These are phyloP conservation scores for Prenolepis imparis DNA, from an alignment of 2,888 invertebrate genomes.

Conservation along the genomic window DNA sequence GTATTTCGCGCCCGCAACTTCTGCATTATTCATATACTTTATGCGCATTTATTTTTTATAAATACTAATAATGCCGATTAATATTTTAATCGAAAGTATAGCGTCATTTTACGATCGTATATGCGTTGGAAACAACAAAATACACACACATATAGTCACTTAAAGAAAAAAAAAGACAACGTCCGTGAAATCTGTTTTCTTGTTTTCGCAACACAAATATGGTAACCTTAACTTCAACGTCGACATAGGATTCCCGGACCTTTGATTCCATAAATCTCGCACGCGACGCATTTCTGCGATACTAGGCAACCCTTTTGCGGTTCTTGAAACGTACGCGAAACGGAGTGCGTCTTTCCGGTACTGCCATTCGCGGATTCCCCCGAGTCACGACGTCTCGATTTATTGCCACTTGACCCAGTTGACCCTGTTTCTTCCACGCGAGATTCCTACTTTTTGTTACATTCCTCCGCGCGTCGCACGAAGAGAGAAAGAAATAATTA, in stretches of 20 bases:
- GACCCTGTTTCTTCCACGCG: constrained; percentile 17
- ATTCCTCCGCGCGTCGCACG: neutral
- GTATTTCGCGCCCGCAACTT: neutral
- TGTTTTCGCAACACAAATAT: constrained; percentile 31
- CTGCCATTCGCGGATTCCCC: constrained; percentile 34
- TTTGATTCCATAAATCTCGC: constrained; percentile 2
- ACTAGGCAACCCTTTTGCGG: constrained; percentile 28
- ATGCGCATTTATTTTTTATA: neutral
- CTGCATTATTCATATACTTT: neutral
- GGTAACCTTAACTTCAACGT: constrained; percentile 35
- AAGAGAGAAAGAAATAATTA: constrained; percentile 14
- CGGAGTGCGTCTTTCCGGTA: constrained; percentile 29
- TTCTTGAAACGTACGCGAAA: neutral
- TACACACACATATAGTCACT: neutral
- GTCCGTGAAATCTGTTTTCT: constrained; percentile 23
- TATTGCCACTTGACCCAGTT: constrained; percentile 40
- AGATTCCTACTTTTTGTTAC: constrained; percentile 21
- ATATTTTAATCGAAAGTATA: neutral
- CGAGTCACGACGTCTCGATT: constrained; percentile 36
- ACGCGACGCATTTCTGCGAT: constrained; percentile 16
- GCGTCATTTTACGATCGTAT: neutral
- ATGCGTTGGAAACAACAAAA: constrained; percentile 3
- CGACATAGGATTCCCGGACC: constrained; percentile 6
- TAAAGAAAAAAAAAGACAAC: neutral
- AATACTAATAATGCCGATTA: neutral